A percentile compares a stretch with the other conserved stretches of the same genome.
Evolutionary conservation across 1,140 invertebrate genomes (phyloP).

Genomic region (Drosophila orosa): DNA sequence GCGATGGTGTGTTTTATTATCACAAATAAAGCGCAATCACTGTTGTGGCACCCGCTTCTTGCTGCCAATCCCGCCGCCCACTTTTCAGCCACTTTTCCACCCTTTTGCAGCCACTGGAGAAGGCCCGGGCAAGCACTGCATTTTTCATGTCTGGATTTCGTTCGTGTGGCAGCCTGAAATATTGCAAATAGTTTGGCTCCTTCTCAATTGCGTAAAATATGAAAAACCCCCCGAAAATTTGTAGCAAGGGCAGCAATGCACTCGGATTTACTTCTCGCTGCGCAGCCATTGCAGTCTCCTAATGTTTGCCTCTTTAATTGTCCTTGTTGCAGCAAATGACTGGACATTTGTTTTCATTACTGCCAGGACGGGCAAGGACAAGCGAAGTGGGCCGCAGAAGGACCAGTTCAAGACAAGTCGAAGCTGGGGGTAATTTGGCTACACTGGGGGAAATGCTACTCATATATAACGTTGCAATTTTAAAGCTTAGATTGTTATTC

Average conservation of each 20-base stretch:
- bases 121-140: conserved; percentile 42
- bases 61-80: conserved; percentile 24
- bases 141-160: conserved; percentile 69
- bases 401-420: conserved; percentile 3
- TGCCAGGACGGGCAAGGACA: conserved; percentile 26
- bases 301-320: conserved; percentile 49
- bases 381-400: background rate
- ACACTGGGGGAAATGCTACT: conserved; percentile 25
- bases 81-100: conserved; percentile 4
- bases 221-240: conserved; percentile 46
- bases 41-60: conserved; percentile 74
- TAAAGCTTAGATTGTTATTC: background rate
- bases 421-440: conserved; percentile 39
- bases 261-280: conserved; percentile 54
- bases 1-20: conserved; percentile 83
- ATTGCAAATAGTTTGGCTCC: conserved; percentile 82
- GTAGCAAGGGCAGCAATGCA: conserved; percentile 36
- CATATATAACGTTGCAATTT: background rate
- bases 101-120: conserved; percentile 8
- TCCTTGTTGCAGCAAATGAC: conserved; percentile 41
- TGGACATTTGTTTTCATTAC: conserved; percentile 69
- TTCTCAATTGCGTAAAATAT: conserved; percentile 77
- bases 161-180: conserved; percentile 77
- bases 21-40: conserved; percentile 84
- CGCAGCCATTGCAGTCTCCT: conserved; percentile 20